Percentiles rank a stretch among this genome's conserved stretches.
phyloP scores from a whole-genome alignment of 53 echinoderm and acorn worm genomes.

The Holothuria leucospilota region DNA sequence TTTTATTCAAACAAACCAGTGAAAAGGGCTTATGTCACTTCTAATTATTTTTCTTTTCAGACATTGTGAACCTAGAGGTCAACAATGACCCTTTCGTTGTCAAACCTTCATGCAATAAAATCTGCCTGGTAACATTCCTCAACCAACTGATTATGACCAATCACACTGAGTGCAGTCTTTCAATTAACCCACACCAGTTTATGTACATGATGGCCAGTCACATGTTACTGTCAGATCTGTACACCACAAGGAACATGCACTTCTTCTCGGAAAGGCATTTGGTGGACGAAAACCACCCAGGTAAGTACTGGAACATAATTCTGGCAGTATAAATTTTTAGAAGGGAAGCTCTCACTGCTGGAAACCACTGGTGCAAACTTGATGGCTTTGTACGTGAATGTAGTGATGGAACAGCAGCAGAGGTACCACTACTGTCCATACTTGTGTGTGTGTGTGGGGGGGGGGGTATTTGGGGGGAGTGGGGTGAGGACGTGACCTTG shows the following conservation, averaged over 20 bases:
- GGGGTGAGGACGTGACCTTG: too few species aligned
- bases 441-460: too few species aligned
- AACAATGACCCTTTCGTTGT: not conserved
- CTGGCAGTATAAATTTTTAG: too few species aligned
- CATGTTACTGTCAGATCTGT: constrained; percentile 78
- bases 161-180: constrained; percentile 58
- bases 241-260: constrained; percentile 75
- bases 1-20: too few species aligned
- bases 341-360: too few species aligned
- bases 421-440: too few species aligned
- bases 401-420: too few species aligned
- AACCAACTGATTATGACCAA: constrained; percentile 66
- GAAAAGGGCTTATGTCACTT: not conserved
- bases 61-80: constrained; percentile 1
- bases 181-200: constrained; percentile 66
- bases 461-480: too few species aligned
- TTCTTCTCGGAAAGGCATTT: constrained; percentile 55
- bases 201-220: constrained; percentile 93
- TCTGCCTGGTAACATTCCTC: constrained; percentile 73
- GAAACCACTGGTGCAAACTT: too few species aligned
- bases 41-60: not conserved
- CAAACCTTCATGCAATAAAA: constrained; percentile 74
- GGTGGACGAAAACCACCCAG: constrained; percentile 56
- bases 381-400: too few species aligned
- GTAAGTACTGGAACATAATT: constrained; percentile 4